Evolutionary conservation across 2,797 vertebrate genomes (phyloP), one percentile per base, ranked within the genome.

Genomic region (Platyrinchus mystaceus): DNA sequence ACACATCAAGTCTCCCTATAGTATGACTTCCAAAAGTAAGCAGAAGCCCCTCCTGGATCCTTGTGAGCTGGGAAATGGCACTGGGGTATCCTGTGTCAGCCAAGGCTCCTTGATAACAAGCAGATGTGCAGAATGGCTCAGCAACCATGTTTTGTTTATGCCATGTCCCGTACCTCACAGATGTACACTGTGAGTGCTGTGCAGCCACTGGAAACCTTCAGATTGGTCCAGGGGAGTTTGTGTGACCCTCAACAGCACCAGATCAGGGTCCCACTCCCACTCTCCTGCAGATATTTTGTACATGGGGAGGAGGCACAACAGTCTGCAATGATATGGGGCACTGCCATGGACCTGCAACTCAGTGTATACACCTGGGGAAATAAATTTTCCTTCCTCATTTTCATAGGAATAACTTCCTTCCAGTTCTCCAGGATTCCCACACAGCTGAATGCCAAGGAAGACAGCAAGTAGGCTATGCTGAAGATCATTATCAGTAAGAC

Each of bases 111-210:
- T 19, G 53, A 85, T 34, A 93, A 67, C 27, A 64, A 87, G 49
- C 87, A 95, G 77, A 95, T 84, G 84, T 88, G 77, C 71, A 77
- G 64, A 23, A 44, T 37, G 71, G n/a, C 49, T 67, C 56, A 66
- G 59, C 22, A 80, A 93, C 83, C 52, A 64, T 2, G 22, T 59
- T 78, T 62, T 79, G 83, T 49, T 95, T 82, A 46, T 21, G 49
- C 5, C 1, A 17, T 19, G 36, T 27, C 43, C 39, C 0, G 0
- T n/a, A 78, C 59, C 80, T 84, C 88, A 70, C 47, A 44, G 36
- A 84, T 34, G 83, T 53, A 39, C 68, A 15, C 52, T 69, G 2
- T 1, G 14, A 92, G 64, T 23, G 50, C 63, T 37, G 28, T 27
- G 39, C 73, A 52, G 77, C 76, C 78, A n/a, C 27, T 60, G 41